A percentile compares a stretch with the other conserved stretches of the same genome.
Conservation (phyloP, 64 coral and sea anemone genomes). For the Pocillopora damicornis region DNA sequence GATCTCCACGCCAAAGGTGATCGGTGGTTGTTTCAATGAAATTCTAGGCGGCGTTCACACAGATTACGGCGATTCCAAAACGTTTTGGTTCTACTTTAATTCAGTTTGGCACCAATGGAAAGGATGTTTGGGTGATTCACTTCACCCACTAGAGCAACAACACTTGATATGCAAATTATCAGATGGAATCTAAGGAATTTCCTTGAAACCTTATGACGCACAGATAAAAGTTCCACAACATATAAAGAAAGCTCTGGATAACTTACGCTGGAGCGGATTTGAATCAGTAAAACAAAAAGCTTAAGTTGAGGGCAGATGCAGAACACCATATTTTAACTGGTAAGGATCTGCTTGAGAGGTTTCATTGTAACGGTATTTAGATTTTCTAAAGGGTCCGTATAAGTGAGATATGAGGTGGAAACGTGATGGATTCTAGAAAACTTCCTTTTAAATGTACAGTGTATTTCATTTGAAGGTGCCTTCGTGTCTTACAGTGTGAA, state of each 20-base stretch:
- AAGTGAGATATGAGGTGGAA: neutral
- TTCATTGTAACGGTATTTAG: no score
- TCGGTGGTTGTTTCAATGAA: neutral
- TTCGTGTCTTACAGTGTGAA: neutral
- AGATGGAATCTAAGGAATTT: neutral
- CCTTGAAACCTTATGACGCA: neutral
- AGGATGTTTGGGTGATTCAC: neutral
- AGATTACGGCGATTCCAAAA: neutral
- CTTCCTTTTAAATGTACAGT: neutral
- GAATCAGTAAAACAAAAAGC: neutral
- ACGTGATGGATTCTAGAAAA: constrained; percentile 21
- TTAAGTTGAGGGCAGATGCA: neutral
- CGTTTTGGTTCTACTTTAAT: neutral
- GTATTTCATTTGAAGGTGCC: no score
- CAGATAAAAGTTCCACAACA: neutral
- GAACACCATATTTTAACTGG: neutral
- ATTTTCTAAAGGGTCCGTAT: no score
- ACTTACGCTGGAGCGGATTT: neutral
- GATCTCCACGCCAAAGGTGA: no score
- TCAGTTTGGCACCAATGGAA: neutral
- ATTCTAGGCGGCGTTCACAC: neutral
- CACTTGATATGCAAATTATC: constrained; percentile 6
- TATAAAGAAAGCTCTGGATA: neutral
- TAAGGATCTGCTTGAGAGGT: neutral
- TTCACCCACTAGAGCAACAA: neutral